A percentile compares a stretch with the other conserved stretches of the same genome.
phyloP scores from a whole-genome alignment of 1,140 invertebrate species.

The Solenopsis invicta region DNA sequence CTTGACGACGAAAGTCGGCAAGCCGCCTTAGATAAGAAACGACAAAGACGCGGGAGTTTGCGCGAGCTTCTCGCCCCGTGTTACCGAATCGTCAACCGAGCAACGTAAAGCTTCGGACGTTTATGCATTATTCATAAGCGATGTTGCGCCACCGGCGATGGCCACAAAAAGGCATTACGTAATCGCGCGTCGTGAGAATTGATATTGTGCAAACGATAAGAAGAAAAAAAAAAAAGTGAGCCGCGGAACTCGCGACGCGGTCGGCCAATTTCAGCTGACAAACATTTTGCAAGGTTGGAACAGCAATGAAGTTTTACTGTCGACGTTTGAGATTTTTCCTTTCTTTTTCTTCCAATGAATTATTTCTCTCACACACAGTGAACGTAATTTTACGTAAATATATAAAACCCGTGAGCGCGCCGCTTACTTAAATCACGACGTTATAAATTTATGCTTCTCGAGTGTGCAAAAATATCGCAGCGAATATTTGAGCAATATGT shows the following conservation, averaged over 20 bases:
- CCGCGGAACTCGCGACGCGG: not conserved
- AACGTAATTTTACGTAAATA: not conserved
- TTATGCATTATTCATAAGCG: conserved; percentile 55
- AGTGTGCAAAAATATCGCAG: conserved; percentile 1
- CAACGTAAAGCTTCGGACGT: conserved; percentile 36
- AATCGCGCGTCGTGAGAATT: conserved; percentile 29
- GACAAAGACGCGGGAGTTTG: not conserved
- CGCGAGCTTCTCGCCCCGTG: conserved; percentile 18
- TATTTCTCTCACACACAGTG: not conserved
- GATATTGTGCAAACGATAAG: conserved; percentile 28
- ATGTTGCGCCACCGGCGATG: not conserved
- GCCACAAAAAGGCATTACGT: conserved; percentile 31
- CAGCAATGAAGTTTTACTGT: not conserved
- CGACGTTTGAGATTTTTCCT: not conserved
- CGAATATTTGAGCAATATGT: conserved; percentile 15
- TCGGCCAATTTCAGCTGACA: not conserved
- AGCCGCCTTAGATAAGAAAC: conserved; percentile 33
- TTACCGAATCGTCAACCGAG: conserved; percentile 46
- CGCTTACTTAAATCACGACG: conserved; percentile 11
- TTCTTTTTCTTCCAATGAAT: not conserved
- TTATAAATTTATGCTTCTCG: not conserved
- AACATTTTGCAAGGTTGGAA: not conserved
- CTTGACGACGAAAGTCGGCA: conserved; percentile 10
- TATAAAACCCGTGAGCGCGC: not conserved
- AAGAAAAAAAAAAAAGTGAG: not conserved